Percentiles rank a stretch among this genome's conserved stretches.
These are phyloP conservation scores for Phenganax marumi DNA, from an alignment of 92 coral and sea anemone genomes.

Conservation along the genomic window DNA sequence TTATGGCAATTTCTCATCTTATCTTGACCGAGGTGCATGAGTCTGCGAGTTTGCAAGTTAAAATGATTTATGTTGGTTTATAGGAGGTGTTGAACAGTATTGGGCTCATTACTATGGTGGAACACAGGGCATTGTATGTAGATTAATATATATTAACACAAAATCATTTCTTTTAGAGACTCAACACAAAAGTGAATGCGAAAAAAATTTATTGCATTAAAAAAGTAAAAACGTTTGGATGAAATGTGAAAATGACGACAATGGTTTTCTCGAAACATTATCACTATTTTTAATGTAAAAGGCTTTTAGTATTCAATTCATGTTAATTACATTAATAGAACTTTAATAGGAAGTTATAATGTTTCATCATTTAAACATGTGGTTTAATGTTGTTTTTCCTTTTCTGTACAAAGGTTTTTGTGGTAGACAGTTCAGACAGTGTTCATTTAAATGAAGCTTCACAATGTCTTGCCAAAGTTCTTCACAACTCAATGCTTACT, in stretches of 20 bases:
- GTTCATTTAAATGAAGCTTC: slow-evolving; percentile 81
- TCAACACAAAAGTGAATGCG: background rate
- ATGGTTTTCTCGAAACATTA: no score
- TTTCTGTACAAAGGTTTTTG: slow-evolving; percentile 74
- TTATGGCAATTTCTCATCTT: background rate
- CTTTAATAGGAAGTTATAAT: no score
- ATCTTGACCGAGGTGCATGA: background rate
- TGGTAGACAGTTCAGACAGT: slow-evolving; percentile 73
- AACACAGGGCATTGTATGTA: slow-evolving; percentile 81
- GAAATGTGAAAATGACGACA: background rate
- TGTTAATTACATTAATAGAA: no score
- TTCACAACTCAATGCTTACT: slow-evolving; percentile 74
- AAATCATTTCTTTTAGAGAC: background rate
- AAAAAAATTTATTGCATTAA: background rate
- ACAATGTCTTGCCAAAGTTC: slow-evolving; percentile 69
- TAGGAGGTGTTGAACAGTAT: slow-evolving; percentile 82
- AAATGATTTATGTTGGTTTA: slow-evolving; percentile 35
- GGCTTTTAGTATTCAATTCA: no score
- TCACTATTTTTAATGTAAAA: no score
- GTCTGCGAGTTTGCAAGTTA: background rate
- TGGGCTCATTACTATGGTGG: slow-evolving; percentile 91
- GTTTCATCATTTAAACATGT: background rate
- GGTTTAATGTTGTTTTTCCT: background rate
- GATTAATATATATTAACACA: background rate
- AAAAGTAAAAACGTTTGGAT: background rate